Evolutionary conservation across 2,113 vertebrate genomes (phyloP), one percentile per base, ranked within the genome.

Genomic region (Hippocampus abdominalis): DNA sequence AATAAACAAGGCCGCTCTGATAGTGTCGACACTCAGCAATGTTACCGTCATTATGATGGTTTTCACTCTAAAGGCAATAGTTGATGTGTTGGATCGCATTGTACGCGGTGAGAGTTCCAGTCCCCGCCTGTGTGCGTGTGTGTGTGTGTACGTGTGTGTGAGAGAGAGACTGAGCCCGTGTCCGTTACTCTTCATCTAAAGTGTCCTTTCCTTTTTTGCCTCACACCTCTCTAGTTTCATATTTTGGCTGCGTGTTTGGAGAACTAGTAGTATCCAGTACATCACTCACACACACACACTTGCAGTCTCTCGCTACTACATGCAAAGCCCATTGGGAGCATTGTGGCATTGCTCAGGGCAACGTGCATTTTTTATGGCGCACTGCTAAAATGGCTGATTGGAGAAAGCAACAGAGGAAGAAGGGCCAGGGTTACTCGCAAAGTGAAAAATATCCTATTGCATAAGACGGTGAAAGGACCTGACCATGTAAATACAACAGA

Each of bases 361-460:
- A 72, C 15, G 76, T 81, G 81, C 86, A 87, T 86, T 82, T 89
- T 88, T 86, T 78, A 86, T 84, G 77, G 71, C 44, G 75, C 46
- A 8, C 56, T 63, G 80, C 76, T 75, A 78, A 82, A 87, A 80
- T 72, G 70, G 74, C 79, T 72, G 79, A 81, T 85, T 81, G 66
- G 72, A 56, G 83, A 66, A 67, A 78, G 81, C 80, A 32, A 53
- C 82, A 92, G 86, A 81, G 75, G 89, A 91, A 90, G 89, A 91
- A 90, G 90, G 90, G 81, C 88, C 87, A 77, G 84, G 88, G 86
- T 89, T 90, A 85, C 86, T 83, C 77, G 64, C 87, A 91, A 91
- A 91, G 90, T 90, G 86, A 88, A 91, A 91, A 89, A 90, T 91
- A 91, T 93, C 90, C 23, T 78, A 89, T 92, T 91, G 89, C 91